Evolutionary conservation across 2,113 vertebrate genomes (phyloP), one percentile per base, ranked within the genome.

Genomic region (Ranitomeya imitator): DNA sequence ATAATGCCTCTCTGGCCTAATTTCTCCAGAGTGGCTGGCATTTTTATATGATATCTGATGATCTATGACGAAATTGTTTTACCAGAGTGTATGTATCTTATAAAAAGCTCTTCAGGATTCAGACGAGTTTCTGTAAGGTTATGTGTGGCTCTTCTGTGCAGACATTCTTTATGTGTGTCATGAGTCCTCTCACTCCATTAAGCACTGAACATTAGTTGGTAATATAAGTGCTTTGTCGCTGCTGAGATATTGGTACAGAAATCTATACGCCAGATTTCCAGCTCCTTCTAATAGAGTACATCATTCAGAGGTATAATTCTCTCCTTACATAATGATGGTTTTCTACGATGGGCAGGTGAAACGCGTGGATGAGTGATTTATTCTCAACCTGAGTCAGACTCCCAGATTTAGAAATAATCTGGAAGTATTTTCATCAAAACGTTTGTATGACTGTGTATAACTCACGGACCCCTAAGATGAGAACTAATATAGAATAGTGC

Each of bases 121-220:
- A 45, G 71, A 79, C 26, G 13, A 86, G 45, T 61, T 79, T 86
- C 85, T 21, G 60, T 79, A 26, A 57, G 21, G 37, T 61, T 60
- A 63, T 65, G 26, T 23, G 23, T 55, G 73, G 19, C 16, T 67
- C 21, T 21, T 57, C 60, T 85, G 54, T 76, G 19, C 21, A 85
- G 69, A 85, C 54, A 76, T 77, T 45, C 79, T 76, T 76, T 76
- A 85, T 61, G 55, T 77, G 23, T 85, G 16, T 59, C 69, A 85
- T 45, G 84, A 76, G 84, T 85, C 26, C 23, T 85, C 73, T 76
- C 71, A 85, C 84, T 85, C 84, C 84, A 85, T 85, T 85, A 85
- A 85, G 71, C 31, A 60, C 16, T n/a, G 73, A 85, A 85, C 59
- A 59, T 57, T 74, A 85, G 31, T 60, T 60, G 14, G 73, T 76